Conservation (phyloP, 2,888 invertebrate genomes). For the Xestia ashworthii region DNA sequence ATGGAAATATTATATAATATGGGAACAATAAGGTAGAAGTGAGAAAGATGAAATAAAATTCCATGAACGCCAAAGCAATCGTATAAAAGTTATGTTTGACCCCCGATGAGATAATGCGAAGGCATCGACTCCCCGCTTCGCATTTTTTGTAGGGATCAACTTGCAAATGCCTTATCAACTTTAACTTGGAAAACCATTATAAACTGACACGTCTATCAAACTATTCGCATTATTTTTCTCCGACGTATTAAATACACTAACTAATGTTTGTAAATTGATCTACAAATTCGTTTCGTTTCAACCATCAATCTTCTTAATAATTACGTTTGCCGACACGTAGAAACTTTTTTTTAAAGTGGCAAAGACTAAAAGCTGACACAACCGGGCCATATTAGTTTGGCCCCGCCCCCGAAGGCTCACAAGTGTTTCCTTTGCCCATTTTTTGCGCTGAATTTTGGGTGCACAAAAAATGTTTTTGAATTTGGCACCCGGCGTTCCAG, state of each 20-base stretch:
- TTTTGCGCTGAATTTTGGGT: conserved; percentile 62
- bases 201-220: conserved; percentile 17
- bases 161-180: conserved; percentile 20
- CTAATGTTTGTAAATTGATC: conserved; percentile 40
- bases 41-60: conserved; percentile 44
- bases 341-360: conserved; percentile 37
- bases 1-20: conserved; percentile 51
- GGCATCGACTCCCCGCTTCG: conserved; percentile 19
- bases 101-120: conserved; percentile 49
- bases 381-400: conserved; percentile 44
- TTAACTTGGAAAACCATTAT: conserved; percentile 9
- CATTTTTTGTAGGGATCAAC: conserved; percentile 12
- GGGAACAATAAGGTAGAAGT: conserved; percentile 46
- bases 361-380: conserved; percentile 42
- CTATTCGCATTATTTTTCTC: conserved; percentile 5
- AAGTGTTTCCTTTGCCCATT: conserved; percentile 65
- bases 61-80: conserved; percentile 4
- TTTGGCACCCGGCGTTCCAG: conserved; percentile 35
- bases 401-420: conserved; percentile 60
- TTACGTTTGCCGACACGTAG: conserved; percentile 18
- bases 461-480: conserved; percentile 44
- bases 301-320: conserved; percentile 55
- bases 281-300: conserved; percentile 21
- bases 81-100: conserved; percentile 33
- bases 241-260: neutral